Conservation (phyloP, 2,797 vertebrate genomes). For the Thunnus albacares region DNA sequence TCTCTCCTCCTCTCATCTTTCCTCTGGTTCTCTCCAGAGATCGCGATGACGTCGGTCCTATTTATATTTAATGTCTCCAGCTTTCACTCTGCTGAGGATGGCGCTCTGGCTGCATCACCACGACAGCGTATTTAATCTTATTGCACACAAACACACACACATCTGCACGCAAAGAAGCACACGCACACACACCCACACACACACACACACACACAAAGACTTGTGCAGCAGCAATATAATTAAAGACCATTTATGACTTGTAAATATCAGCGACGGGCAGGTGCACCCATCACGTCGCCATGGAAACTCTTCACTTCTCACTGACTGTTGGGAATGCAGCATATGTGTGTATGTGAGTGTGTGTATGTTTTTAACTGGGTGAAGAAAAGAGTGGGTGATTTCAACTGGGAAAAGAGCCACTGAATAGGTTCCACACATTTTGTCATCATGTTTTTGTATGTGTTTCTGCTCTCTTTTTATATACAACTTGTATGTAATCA, state of each 20-base stretch:
- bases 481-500: background rate
- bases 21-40: conserved; percentile 55
- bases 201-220: background rate
- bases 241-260: conserved; percentile 63
- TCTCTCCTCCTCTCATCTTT: conserved; percentile 24
- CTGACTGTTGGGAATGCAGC: conserved; percentile 37
- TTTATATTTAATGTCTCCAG: conserved; percentile 77
- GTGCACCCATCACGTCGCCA: conserved; percentile 67
- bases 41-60: conserved; percentile 71
- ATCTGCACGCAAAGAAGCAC: background rate
- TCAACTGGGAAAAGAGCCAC: background rate
- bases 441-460: background rate
- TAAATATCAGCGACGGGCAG: conserved; percentile 58
- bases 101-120: conserved; percentile 28
- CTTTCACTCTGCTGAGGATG: conserved; percentile 51
- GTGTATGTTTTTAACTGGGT: background rate
- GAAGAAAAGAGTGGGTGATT: conserved; percentile 3
- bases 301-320: conserved; percentile 68
- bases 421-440: background rate
- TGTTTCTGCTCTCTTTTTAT: background rate
- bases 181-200: background rate
- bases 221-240: conserved; percentile 38
- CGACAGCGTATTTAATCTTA: conserved; percentile 15
- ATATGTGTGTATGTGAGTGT: background rate
- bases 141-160: background rate